These are phyloP conservation scores for Tylochromis polylepis DNA, from an alignment of 2,113 vertebrate species.

Conservation along the genomic window DNA sequence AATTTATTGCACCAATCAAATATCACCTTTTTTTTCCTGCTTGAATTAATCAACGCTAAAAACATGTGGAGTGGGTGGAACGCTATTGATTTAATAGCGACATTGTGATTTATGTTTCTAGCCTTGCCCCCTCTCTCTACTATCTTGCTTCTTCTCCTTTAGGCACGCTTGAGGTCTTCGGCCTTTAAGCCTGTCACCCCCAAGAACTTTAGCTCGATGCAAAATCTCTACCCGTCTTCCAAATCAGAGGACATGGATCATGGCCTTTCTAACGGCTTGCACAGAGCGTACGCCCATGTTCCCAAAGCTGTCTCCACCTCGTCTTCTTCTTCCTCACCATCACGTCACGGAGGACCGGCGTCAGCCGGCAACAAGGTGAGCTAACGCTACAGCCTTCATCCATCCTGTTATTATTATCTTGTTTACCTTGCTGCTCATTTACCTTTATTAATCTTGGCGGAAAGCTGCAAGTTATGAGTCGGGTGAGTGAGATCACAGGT, in stretches of 20 bases:
- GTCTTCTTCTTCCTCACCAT: conserved; percentile 81
- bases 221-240: conserved; percentile 83
- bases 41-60: conserved; percentile 25
- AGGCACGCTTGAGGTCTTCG: conserved; percentile 87
- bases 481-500: not conserved
- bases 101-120: conserved; percentile 18
- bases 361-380: conserved; percentile 60
- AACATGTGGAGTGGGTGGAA: not conserved
- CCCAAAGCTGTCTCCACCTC: conserved; percentile 81
- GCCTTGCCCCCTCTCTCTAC: not conserved
- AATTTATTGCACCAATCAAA: conserved; percentile 55
- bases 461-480: not conserved
- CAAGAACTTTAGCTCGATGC: conserved; percentile 91
- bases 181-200: conserved; percentile 87
- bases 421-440: not conserved
- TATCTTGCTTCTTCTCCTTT: not conserved
- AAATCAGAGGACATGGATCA: conserved; percentile 84
- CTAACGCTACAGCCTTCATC: not conserved
- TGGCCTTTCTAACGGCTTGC: conserved; percentile 61
- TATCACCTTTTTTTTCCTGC: not conserved
- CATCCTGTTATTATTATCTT: not conserved
- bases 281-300: conserved; percentile 58
- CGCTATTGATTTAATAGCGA: conserved; percentile 21
- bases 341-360: conserved; percentile 60
- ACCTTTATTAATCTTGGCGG: not conserved